These are phyloP conservation scores for Balanococcus diminutus DNA, from an alignment of 2,888 invertebrate genomes.

Conservation along the genomic window DNA sequence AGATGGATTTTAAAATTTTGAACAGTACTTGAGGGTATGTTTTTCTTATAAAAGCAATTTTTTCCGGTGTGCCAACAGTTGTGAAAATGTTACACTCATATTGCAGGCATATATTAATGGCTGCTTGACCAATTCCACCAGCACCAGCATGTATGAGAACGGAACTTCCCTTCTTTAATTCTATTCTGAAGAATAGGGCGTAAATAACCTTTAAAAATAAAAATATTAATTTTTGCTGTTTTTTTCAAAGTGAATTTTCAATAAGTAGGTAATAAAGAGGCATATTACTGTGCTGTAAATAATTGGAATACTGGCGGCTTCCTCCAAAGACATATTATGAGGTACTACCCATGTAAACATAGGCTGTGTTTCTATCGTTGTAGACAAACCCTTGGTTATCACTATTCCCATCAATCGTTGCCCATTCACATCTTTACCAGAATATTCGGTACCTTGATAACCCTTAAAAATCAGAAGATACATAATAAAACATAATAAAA, in stretches of 20 bases:
- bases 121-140: slow-evolving; percentile 79
- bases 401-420: slow-evolving; percentile 63
- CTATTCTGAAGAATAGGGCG: slow-evolving; percentile 68
- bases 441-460: slow-evolving; percentile 65
- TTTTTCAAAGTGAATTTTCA: background rate
- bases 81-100: slow-evolving; percentile 72
- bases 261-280: no score
- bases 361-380: slow-evolving; percentile 64
- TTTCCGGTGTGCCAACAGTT: slow-evolving; percentile 72
- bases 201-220: slow-evolving; percentile 64
- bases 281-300: slow-evolving; percentile 67
- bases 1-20: no score
- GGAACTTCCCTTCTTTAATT: slow-evolving; percentile 63
- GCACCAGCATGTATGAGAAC: slow-evolving; percentile 68
- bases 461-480: slow-evolving; percentile 62
- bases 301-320: slow-evolving; percentile 71
- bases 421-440: slow-evolving; percentile 63
- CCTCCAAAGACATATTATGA: slow-evolving; percentile 67
- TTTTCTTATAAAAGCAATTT: slow-evolving; percentile 68
- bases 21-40: slow-evolving; percentile 26
- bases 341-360: slow-evolving; percentile 66
- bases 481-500: no score
- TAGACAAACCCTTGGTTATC: slow-evolving; percentile 62
- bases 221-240: background rate
- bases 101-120: slow-evolving; percentile 74